A percentile compares a stretch with the other conserved stretches of the same genome.
phyloP scores from a whole-genome alignment of 2,797 vertebrate species.

The Xenopus petersii region DNA sequence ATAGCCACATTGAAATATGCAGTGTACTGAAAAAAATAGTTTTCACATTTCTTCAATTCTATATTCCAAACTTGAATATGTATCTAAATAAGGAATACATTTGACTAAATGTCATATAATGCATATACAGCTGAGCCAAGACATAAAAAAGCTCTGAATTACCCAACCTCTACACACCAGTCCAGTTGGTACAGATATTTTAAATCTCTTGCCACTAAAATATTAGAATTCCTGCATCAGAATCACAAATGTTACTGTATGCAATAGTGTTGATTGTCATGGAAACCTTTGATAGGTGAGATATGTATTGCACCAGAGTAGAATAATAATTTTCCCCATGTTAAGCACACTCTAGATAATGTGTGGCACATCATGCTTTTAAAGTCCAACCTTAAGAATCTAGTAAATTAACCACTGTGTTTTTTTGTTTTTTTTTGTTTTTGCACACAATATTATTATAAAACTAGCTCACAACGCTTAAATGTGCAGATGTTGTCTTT shows the following conservation, averaged over 20 bases:
- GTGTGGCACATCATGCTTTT: slow-evolving; percentile 22
- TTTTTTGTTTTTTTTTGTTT: not conserved
- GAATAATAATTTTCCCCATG: slow-evolving; percentile 42
- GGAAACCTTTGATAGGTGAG: slow-evolving; percentile 50
- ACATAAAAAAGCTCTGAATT: not conserved
- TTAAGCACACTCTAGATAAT: slow-evolving; percentile 36
- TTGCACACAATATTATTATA: slow-evolving; percentile 12
- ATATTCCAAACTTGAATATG: too few species aligned
- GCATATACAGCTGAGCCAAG: not conserved
- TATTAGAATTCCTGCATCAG: slow-evolving; percentile 48
- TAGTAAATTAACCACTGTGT: not conserved
- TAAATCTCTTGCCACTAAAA: slow-evolving; percentile 36
- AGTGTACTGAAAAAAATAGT: too few species aligned
- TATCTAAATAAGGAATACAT: too few species aligned
- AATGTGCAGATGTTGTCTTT: slow-evolving; percentile 40
- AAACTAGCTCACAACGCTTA: slow-evolving; percentile 12
- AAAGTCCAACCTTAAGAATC: slow-evolving; percentile 19
- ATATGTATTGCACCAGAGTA: slow-evolving; percentile 46
- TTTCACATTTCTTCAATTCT: too few species aligned
- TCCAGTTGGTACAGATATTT: slow-evolving; percentile 26
- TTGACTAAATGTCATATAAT: slow-evolving; percentile 18
- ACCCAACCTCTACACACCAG: slow-evolving; percentile 7
- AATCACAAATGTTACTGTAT: slow-evolving; percentile 48
- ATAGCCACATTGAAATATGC: too few species aligned
- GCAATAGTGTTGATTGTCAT: slow-evolving; percentile 46